These are phyloP conservation scores for Dryadula phaetusa DNA, from an alignment of 2,888 invertebrate genomes.

Conservation along the genomic window DNA sequence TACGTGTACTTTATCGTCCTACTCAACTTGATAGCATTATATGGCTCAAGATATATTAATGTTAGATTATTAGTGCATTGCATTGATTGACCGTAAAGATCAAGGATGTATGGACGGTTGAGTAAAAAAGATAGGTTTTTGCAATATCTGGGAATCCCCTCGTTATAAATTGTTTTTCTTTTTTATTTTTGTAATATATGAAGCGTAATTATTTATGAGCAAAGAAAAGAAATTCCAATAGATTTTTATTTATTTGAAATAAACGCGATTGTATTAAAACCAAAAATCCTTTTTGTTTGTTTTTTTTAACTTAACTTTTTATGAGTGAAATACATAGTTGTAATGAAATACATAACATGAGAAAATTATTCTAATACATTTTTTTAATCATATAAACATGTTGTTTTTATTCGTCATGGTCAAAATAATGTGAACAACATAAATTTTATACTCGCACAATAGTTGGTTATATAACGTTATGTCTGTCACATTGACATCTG, in stretches of 20 bases:
- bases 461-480: not conserved
- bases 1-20: not conserved
- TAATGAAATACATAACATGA: not conserved
- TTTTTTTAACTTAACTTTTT: too few species aligned
- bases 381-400: not conserved
- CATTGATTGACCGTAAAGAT: not conserved
- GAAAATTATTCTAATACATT: not conserved
- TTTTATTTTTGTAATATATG: too few species aligned
- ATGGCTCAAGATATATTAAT: not conserved
- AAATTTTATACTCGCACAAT: conserved; percentile 5
- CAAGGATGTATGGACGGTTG: not conserved
- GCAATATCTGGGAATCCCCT: not conserved
- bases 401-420: conserved; percentile 13
- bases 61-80: not conserved
- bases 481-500: too few species aligned
- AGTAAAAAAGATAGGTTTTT: not conserved
- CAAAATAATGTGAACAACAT: conserved; percentile 1
- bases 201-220: too few species aligned
- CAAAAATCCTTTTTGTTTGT: too few species aligned
- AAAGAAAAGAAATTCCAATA: too few species aligned
- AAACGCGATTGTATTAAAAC: too few species aligned
- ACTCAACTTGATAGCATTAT: conserved; percentile 1
- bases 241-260: too few species aligned
- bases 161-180: not conserved
- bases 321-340: too few species aligned